Evolutionary conservation across 2,113 vertebrate species (phyloP).

Genomic region (Dipodomys stephensi): DNA sequence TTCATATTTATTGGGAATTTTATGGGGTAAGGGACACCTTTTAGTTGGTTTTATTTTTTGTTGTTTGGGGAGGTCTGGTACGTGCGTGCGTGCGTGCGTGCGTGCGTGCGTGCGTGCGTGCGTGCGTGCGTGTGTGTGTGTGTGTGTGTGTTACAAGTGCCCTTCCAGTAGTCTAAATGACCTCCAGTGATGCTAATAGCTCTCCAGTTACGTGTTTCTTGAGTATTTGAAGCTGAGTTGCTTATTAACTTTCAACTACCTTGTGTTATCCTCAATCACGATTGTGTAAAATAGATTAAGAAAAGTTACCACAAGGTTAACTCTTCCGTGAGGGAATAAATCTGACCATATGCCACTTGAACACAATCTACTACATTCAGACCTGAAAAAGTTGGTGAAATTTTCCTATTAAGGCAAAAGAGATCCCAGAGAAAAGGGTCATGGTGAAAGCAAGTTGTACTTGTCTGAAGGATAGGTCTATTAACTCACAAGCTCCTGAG

Average conservation of each 20-base stretch:
- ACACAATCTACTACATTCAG: neutral
- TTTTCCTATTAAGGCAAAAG: neutral
- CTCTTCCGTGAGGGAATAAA: slow-evolving; percentile 49
- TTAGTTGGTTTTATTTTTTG: neutral
- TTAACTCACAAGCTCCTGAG: neutral
- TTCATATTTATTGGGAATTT: neutral
- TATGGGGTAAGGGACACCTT: neutral
- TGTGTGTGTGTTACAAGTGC: neutral
- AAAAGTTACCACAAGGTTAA: slow-evolving; percentile 63
- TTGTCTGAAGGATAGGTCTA: neutral
- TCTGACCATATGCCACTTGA: neutral
- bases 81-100: slow-evolving; percentile 9
- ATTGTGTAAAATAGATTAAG: slow-evolving; percentile 69
- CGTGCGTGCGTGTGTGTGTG: neutral
- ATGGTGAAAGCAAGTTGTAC: neutral
- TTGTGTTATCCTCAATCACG: slow-evolving; percentile 56
- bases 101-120: neutral
- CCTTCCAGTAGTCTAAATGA: slow-evolving; percentile 66
- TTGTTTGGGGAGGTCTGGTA: neutral
- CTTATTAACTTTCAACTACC: slow-evolving; percentile 77
- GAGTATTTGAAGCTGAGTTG: slow-evolving; percentile 66
- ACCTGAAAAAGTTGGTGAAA: slow-evolving; percentile 15
- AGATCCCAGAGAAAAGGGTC: neutral
- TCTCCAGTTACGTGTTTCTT: slow-evolving; percentile 62
- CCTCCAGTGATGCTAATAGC: slow-evolving; percentile 62